Conservation (phyloP, 23 tunicate species). For the Phallusia fumigata region DNA sequence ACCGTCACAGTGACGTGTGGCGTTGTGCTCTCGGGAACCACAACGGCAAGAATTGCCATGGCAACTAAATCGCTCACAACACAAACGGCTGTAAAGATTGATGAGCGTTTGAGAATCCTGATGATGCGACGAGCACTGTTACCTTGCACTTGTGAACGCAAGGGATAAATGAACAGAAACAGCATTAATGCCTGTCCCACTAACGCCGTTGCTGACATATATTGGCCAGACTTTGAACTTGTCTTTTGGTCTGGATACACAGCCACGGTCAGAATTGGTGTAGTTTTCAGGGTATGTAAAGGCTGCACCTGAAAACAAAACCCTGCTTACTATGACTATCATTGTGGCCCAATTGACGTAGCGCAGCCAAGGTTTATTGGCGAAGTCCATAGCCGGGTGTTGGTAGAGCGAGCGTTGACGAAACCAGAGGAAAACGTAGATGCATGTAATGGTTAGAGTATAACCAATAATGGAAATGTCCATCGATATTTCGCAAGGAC, state of each 20-base stretch:
- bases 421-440: no score
- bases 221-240: not conserved
- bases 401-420: no score
- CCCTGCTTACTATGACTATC: not conserved
- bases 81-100: slow-evolving; percentile 2
- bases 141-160: not conserved
- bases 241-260: slow-evolving; percentile 1
- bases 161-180: slow-evolving; percentile 6
- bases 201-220: not conserved
- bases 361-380: no score
- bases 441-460: not conserved
- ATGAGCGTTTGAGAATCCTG: slow-evolving; percentile 9
- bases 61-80: not conserved
- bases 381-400: no score
- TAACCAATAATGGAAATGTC: slow-evolving; percentile 1
- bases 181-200: not conserved
- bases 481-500: not conserved
- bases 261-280: not conserved
- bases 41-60: slow-evolving; percentile 6
- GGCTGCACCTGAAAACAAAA: not conserved
- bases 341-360: not conserved
- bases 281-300: not conserved
- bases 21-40: not conserved
- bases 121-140: not conserved
- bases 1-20: slow-evolving; percentile 21